Evolutionary conservation across 2,113 vertebrate genomes (phyloP).

Genomic region (Gorilla gorilla): DNA sequence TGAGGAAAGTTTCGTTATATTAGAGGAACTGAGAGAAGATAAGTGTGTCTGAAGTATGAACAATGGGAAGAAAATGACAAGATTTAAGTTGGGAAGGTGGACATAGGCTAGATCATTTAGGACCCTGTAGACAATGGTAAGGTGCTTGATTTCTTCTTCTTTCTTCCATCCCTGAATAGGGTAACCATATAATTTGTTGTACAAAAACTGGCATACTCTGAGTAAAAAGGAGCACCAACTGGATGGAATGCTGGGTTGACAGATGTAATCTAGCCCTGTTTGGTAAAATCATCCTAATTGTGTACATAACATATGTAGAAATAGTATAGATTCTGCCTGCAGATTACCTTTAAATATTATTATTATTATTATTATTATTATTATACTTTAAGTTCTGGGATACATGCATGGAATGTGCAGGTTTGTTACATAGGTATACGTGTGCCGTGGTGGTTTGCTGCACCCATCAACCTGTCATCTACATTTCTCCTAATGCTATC

Average conservation of each 20-base stretch:
- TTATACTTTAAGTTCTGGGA: no score
- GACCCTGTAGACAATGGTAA: not conserved
- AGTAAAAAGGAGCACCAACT: not conserved
- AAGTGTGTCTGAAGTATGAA: not conserved
- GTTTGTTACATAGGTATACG: no score
- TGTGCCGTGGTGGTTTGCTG: no score
- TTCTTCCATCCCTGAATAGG: not conserved
- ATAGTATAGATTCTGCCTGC: not conserved
- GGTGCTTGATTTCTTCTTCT: not conserved
- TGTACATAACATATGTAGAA: not conserved
- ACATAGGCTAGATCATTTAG: not conserved
- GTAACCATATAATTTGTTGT: not conserved
- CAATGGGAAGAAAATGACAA: not conserved
- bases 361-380: no score
- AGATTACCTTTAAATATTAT: not conserved
- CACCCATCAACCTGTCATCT: no score
- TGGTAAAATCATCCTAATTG: not conserved
- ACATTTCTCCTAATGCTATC: no score
- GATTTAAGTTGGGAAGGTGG: not conserved
- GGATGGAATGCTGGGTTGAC: not conserved
- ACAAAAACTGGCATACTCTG: not conserved
- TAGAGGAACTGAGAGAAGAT: not conserved
- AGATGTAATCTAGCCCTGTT: not conserved
- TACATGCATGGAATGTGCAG: no score
- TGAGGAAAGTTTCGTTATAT: not conserved